phyloP scores from a whole-genome alignment of 2,888 invertebrate species.

The Tortricodes alternella region DNA sequence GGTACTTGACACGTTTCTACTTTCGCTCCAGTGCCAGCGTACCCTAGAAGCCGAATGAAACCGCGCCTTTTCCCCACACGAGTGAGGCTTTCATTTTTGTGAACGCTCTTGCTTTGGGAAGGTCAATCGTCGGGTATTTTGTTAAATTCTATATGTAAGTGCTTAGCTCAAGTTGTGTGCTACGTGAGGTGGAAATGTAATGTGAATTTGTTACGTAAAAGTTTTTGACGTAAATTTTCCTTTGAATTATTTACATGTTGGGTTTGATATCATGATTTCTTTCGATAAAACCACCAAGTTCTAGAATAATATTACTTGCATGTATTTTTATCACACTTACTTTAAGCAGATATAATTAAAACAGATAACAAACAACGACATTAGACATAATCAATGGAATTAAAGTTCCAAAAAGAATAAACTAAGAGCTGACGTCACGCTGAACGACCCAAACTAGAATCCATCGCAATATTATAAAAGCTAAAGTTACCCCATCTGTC shows the following conservation, averaged over 20 bases:
- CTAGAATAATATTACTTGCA: not conserved
- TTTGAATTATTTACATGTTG: not conserved
- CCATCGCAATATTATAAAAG: too few species aligned
- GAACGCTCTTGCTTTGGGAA: conserved; percentile 41
- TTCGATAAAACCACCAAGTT: too few species aligned
- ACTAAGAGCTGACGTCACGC: too few species aligned
- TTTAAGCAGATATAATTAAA: too few species aligned
- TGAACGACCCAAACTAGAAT: too few species aligned
- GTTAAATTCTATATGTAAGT: conserved; percentile 29
- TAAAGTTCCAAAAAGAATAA: too few species aligned
- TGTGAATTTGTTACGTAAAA: not conserved
- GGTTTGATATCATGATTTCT: not conserved
- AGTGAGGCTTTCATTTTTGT: conserved; percentile 44
- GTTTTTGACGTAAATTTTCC: not conserved
- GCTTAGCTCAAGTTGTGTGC: conserved; percentile 2
- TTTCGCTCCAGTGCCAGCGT: conserved; percentile 49
- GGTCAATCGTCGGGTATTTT: conserved; percentile 42
- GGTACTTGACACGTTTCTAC: conserved; percentile 71
- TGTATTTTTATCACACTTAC: too few species aligned
- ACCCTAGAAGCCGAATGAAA: conserved; percentile 36
- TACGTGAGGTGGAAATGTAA: not conserved
- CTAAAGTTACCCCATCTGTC: too few species aligned
- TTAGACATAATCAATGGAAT: too few species aligned
- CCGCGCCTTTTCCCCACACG: conserved; percentile 22
- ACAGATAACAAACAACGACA: too few species aligned